phyloP scores from a whole-genome alignment of 1,140 invertebrate species.

The Gyrodactylus bullatarudis region DNA sequence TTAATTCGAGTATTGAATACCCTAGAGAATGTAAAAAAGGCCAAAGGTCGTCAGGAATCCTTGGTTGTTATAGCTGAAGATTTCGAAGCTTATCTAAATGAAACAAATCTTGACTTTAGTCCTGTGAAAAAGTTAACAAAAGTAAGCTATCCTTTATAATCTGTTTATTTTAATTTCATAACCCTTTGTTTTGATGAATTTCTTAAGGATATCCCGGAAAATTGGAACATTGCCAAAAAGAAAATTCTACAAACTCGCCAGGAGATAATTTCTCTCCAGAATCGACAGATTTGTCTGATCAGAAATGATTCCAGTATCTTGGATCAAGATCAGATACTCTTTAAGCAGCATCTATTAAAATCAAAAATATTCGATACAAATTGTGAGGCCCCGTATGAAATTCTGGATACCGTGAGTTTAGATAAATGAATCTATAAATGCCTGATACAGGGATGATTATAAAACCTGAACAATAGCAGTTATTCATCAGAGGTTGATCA shows the following conservation, averaged over 20 bases:
- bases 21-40: background rate
- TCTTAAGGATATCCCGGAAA: slow-evolving; percentile 52
- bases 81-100: too few relatives aligned
- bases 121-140: too few relatives aligned
- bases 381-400: background rate
- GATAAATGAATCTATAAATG: slow-evolving; percentile 24
- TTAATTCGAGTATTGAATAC: background rate
- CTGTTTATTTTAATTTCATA: too few relatives aligned
- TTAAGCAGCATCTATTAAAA: slow-evolving; percentile 31
- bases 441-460: slow-evolving; percentile 24
- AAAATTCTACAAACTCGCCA: slow-evolving; percentile 56
- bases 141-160: too few relatives aligned
- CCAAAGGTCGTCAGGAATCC: too few relatives aligned
- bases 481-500: too few relatives aligned
- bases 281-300: slow-evolving; percentile 59
- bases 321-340: slow-evolving; percentile 43
- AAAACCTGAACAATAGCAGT: slow-evolving; percentile 45
- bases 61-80: too few relatives aligned
- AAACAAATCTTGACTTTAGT: too few relatives aligned
- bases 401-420: background rate
- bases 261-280: slow-evolving; percentile 62
- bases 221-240: slow-evolving; percentile 77
- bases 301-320: slow-evolving; percentile 46
- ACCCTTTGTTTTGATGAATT: too few relatives aligned
- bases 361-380: background rate